phyloP scores from a whole-genome alignment of 2,888 invertebrate species.

The Nomada fucata region DNA sequence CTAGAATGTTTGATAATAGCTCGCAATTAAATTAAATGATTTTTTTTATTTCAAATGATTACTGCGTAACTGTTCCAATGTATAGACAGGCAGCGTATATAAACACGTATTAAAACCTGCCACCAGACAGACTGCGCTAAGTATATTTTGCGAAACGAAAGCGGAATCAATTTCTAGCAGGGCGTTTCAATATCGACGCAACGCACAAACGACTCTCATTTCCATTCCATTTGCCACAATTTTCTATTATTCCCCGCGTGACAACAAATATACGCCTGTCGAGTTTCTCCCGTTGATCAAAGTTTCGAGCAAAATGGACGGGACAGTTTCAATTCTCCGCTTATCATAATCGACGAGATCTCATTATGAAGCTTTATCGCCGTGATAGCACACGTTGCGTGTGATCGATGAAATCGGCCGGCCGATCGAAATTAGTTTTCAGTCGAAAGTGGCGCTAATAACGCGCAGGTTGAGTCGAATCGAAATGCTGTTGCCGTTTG shows the following conservation, averaged over 20 bases:
- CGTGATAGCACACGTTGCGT: background rate
- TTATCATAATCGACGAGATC: background rate
- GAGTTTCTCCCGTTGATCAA: conserved; percentile 7
- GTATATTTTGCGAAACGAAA: no score
- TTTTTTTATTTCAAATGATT: no score
- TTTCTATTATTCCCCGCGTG: background rate
- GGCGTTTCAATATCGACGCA: no score
- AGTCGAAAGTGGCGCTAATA: conserved; percentile 28
- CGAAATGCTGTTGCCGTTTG: background rate
- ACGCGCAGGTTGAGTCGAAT: background rate
- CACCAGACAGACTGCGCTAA: no score
- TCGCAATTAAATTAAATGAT: background rate
- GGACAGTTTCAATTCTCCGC: conserved; percentile 10
- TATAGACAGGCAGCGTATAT: no score
- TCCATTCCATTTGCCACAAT: no score
- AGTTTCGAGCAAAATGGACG: conserved; percentile 11
- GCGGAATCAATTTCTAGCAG: no score
- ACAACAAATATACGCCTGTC: background rate
- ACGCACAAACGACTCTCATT: no score
- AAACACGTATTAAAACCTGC: no score
- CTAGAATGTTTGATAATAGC: background rate
- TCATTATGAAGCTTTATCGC: conserved; percentile 5
- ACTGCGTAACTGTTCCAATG: no score
- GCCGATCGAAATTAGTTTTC: conserved; percentile 26
- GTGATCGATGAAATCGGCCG: conserved; percentile 36